phyloP scores from a whole-genome alignment of 2,113 vertebrate species.

The Oncorhynchus gorbuscha region DNA sequence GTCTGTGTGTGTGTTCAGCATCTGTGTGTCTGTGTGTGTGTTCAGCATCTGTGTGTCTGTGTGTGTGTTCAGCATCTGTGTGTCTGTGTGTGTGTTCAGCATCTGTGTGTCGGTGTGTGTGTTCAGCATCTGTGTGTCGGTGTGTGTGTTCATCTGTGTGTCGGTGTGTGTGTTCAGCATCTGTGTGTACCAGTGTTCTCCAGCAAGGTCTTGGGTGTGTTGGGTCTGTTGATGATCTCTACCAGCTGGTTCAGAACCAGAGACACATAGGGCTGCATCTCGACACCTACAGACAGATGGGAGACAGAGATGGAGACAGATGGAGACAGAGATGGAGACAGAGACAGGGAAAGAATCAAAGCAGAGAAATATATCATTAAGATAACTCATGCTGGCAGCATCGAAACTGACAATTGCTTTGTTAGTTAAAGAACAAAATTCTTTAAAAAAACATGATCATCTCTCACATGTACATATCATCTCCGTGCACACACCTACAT shows the following conservation, averaged over 20 bases:
- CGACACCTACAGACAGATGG: constrained; percentile 76
- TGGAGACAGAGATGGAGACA: too few species aligned
- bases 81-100: not conserved
- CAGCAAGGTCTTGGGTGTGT: constrained; percentile 93
- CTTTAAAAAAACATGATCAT: too few species aligned
- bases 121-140: not conserved
- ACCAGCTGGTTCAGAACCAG: constrained; percentile 92
- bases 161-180: not conserved
- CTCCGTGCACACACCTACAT: too few species aligned
- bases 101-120: not conserved
- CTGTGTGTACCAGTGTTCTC: constrained; percentile 86
- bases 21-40: not conserved
- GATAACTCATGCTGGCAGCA: too few species aligned
- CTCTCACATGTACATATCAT: too few species aligned
- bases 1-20: not conserved
- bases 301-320: too few species aligned
- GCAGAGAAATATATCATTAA: too few species aligned
- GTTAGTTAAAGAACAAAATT: too few species aligned
- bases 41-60: not conserved
- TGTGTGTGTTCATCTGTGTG: too few species aligned
- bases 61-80: not conserved
- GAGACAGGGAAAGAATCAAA: too few species aligned
- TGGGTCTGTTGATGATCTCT: constrained; percentile 94
- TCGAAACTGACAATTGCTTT: too few species aligned
- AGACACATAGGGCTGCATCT: constrained; percentile 94